Conservation (phyloP, 2,797 vertebrate genomes). For the Scolopax bukidnonensis region DNA sequence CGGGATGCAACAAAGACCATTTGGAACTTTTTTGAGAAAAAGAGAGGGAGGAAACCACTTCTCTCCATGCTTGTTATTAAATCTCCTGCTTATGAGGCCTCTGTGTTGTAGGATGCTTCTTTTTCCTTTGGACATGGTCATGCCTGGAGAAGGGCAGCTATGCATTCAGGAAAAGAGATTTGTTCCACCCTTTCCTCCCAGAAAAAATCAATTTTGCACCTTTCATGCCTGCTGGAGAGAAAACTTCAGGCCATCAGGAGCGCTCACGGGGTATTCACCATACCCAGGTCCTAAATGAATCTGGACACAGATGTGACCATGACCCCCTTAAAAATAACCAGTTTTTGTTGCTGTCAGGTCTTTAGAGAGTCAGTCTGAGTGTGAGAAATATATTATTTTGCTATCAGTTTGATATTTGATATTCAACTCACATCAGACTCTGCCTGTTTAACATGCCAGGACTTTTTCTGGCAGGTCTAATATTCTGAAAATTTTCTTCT, state of each 20-base stretch:
- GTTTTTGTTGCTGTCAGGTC: neutral
- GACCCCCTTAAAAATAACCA: neutral
- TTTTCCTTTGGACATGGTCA: neutral
- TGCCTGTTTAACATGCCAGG: neutral
- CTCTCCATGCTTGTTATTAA: neutral
- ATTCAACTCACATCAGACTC: neutral
- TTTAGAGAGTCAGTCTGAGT: neutral
- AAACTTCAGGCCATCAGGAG: neutral
- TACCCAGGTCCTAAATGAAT: neutral
- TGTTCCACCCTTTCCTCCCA: neutral
- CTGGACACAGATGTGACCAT: neutral
- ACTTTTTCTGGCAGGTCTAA: neutral
- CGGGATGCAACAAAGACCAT: neutral
- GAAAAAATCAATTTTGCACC: neutral
- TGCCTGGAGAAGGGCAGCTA: neutral
- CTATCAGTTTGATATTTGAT: neutral
- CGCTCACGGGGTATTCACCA: neutral
- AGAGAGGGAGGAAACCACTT: neutral
- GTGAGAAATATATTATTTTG: neutral
- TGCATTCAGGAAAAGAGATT: neutral
- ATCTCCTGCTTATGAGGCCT: neutral
- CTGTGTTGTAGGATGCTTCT: neutral
- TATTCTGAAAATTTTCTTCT: neutral
- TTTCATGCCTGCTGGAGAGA: neutral
- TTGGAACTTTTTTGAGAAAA: neutral